Percentiles rank a stretch among this genome's conserved stretches.
These are phyloP conservation scores for Cnemophilus loriae DNA, from an alignment of 2,113 vertebrate species.

Conservation along the genomic window DNA sequence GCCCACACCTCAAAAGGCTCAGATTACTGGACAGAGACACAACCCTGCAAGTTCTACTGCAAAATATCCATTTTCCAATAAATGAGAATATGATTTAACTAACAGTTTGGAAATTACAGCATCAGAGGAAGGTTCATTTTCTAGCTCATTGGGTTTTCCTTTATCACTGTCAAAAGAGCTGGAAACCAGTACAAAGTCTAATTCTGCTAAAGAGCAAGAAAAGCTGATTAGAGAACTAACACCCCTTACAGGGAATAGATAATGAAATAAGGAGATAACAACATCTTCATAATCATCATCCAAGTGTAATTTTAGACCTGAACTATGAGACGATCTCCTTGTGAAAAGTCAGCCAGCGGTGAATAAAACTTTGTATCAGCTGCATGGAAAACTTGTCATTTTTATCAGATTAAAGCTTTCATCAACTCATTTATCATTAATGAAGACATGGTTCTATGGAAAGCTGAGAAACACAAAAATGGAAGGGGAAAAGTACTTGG, in stretches of 20 bases:
- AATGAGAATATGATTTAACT: constrained; percentile 30
- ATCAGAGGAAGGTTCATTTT: constrained; percentile 63
- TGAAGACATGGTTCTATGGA: neutral
- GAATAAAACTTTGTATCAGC: neutral
- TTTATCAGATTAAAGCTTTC: constrained; percentile 20
- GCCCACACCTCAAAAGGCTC: neutral
- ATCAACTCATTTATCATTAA: neutral
- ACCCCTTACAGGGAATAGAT: constrained; percentile 44
- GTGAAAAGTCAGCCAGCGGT: neutral
- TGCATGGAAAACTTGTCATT: neutral
- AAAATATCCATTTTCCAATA: constrained; percentile 7
- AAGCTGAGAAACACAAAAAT: neutral
- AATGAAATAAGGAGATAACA: constrained; percentile 55
- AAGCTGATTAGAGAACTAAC: constrained; percentile 47
- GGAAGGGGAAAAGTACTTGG: neutral
- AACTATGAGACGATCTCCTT: neutral
- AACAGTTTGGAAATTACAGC: constrained; percentile 49
- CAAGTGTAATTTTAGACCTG: constrained; percentile 45
- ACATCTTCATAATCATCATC: constrained; percentile 38
- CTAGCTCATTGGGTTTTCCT: constrained; percentile 33
- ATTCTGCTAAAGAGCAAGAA: constrained; percentile 48
- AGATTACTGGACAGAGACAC: neutral
- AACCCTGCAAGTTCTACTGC: neutral
- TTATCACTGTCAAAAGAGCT: constrained; percentile 44
- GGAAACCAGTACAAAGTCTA: constrained; percentile 38